Evolutionary conservation across 2,113 vertebrate species (phyloP), one percentile per base, ranked within the genome.

Genomic region (Taurulus bubalis): DNA sequence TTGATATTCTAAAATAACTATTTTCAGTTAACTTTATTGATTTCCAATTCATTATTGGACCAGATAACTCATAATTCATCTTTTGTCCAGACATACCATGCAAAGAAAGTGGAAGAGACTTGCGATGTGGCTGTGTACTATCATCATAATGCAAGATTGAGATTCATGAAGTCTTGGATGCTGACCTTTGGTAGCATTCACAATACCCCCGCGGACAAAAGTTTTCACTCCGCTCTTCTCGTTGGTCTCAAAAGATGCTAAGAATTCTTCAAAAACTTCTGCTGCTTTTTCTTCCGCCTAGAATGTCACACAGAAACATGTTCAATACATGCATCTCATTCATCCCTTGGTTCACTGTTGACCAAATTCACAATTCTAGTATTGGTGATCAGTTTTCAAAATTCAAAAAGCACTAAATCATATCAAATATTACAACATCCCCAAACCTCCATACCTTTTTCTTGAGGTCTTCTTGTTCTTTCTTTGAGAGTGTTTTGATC

Each of bases 271-370:
- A 90, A 96, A 96, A 55, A 96, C 95, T 68, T 96, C 95, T 8
- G 95, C 95, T 65, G 95, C 95, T 74, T 96, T 96, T 84, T 95
- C 95, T 82, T 96, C 93, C 58, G 96, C 95, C 94, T 96, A 8
- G n/a, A 85, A 88, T 9, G 12, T 16, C 30, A 65, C 2, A 55
- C 6, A 66, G 16, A 81, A 51, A 60, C n/a, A 70, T 4, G 4
- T 20, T 36, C 3, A 51, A 0, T 1, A 16, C 3, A 34, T 40
- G 40, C 3, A 18, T 59, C 28, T 16, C 3, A 55, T 30, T 8
- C 22, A 62, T 36, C 32, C 7, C 14, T 58, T 30, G 2, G n/a
- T 65, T 40, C 8, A 64, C 28, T 42, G 22, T 16, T 55, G 5
- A 63, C 69, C 32, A 15, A 16, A 42, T 60, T 36, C 2, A 8